These are phyloP conservation scores for Brachypalpus laphriformis DNA, from an alignment of 2,888 invertebrate species.

Conservation along the genomic window DNA sequence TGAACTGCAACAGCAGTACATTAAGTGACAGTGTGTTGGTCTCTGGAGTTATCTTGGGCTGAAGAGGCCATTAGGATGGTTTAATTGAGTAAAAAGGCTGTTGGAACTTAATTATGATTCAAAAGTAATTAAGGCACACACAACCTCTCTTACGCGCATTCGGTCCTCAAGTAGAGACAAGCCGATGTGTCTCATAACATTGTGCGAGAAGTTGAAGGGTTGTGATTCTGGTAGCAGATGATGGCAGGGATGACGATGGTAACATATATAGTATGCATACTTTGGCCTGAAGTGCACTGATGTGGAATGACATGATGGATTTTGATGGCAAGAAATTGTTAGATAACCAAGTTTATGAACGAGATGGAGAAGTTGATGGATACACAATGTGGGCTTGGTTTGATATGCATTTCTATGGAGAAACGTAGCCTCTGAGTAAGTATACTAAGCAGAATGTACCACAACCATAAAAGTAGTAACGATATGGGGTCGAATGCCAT, in stretches of 20 bases:
- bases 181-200: constrained; percentile 56
- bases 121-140: constrained; percentile 62
- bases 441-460: not conserved
- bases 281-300: constrained; percentile 60
- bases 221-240: constrained; percentile 13
- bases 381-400: constrained; percentile 1
- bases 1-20: not conserved
- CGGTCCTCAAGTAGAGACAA: not conserved
- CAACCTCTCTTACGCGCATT: constrained; percentile 34
- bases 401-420: not conserved
- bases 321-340: constrained; percentile 67
- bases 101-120: constrained; percentile 72
- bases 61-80: constrained; percentile 64
- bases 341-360: constrained; percentile 50
- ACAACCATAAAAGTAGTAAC: not conserved
- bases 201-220: constrained; percentile 24
- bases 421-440: not conserved
- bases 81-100: constrained; percentile 73
- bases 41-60: constrained; percentile 29
- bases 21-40: not conserved
- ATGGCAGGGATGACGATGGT: constrained; percentile 32
- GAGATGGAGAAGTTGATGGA: constrained; percentile 13
- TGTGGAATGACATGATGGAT: constrained; percentile 69
- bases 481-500: not conserved
- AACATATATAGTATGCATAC: not conserved